These are phyloP conservation scores for Spinus olivaceus DNA, from an alignment of 2,797 vertebrate genomes.

Conservation along the genomic window DNA sequence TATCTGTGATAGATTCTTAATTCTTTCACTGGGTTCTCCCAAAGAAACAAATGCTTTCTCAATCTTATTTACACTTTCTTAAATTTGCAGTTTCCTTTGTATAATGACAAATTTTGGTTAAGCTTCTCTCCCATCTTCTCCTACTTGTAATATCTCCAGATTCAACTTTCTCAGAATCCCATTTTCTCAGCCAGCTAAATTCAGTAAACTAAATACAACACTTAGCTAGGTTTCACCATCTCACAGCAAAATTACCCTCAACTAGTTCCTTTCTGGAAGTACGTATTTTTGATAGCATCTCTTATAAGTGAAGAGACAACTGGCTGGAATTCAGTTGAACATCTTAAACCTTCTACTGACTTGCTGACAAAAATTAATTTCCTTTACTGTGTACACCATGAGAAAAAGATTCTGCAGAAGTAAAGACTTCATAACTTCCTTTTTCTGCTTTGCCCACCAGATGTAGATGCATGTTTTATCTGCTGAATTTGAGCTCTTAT, in stretches of 20 bases:
- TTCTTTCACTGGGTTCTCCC: neutral
- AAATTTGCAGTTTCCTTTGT: neutral
- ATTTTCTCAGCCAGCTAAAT: constrained; percentile 2
- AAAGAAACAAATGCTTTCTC: neutral
- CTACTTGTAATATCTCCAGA: neutral
- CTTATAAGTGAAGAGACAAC: neutral
- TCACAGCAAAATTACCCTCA: constrained; percentile 12
- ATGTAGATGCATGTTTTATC: constrained; percentile 20
- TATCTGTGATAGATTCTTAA: neutral
- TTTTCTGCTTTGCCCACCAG: neutral
- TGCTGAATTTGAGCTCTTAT: neutral
- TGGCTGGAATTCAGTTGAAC: constrained; percentile 2
- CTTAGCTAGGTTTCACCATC: neutral
- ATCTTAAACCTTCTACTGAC: constrained; percentile 6
- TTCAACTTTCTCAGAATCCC: neutral
- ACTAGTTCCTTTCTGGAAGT: constrained; percentile 8
- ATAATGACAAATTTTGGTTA: neutral
- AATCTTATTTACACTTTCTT: neutral
- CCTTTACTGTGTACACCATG: neutral
- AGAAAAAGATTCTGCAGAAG: constrained; percentile 7
- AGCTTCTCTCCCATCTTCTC: neutral
- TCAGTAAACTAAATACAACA: neutral
- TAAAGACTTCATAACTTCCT: neutral
- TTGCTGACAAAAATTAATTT: constrained; percentile 14
- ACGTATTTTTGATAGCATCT: neutral